Evolutionary conservation across 2,888 invertebrate species (phyloP).

Genomic region (Mythimna vitellina): DNA sequence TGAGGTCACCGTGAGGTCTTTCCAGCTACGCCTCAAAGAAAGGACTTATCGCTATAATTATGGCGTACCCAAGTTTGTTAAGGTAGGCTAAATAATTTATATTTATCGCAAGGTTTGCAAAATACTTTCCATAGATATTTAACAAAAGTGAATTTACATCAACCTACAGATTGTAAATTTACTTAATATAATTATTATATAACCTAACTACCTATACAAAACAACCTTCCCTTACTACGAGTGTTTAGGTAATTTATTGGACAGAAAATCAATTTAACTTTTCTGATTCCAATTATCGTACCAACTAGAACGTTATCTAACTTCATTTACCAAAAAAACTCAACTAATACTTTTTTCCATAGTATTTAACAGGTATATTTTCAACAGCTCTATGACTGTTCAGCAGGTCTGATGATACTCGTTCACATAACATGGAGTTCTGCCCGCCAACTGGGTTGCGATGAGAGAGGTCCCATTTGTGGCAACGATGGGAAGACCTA

Average conservation of each 20-base stretch:
- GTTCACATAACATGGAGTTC: constrained; percentile 31
- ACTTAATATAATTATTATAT: neutral
- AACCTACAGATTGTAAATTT: neutral
- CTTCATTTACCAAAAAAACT: neutral
- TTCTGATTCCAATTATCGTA: neutral
- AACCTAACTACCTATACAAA: neutral
- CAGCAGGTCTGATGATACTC: constrained; percentile 43
- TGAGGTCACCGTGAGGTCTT: no score
- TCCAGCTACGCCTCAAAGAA: no score
- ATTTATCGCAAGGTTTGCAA: no score
- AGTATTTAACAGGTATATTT: neutral
- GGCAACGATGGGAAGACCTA: constrained; percentile 71
- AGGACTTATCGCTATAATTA: no score
- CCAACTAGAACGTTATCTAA: neutral
- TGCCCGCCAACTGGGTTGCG: constrained; percentile 6
- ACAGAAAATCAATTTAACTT: neutral
- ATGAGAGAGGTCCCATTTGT: constrained; percentile 58
- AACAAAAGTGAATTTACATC: neutral
- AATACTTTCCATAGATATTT: neutral
- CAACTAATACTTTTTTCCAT: neutral
- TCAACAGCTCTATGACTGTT: neutral
- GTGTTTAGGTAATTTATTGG: neutral
- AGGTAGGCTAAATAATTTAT: no score
- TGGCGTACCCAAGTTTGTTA: no score
- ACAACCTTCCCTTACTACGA: neutral